These are phyloP conservation scores for Clarias laeviceps DNA, from an alignment of 2,797 vertebrate genomes.

Conservation along the genomic window DNA sequence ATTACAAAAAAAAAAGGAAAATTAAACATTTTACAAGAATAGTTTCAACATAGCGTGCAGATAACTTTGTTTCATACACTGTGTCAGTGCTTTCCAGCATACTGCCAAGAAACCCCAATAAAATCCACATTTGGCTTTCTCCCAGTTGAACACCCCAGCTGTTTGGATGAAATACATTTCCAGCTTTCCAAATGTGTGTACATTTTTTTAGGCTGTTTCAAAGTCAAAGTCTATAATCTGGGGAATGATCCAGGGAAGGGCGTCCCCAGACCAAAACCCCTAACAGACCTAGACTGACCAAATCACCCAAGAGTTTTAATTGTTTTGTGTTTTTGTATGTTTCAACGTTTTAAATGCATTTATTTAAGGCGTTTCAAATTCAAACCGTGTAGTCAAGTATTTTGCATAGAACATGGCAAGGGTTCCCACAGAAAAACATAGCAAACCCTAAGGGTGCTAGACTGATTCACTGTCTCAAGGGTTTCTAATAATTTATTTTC, in stretches of 20 bases:
- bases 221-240: neutral
- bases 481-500: neutral
- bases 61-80: slow-evolving; percentile 9
- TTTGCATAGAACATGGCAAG: slow-evolving; percentile 4
- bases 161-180: slow-evolving; percentile 1
- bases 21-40: neutral
- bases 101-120: slow-evolving; percentile 12
- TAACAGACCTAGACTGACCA: neutral
- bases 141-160: neutral
- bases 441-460: slow-evolving; percentile 7
- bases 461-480: slow-evolving; percentile 9
- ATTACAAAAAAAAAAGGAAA: slow-evolving; percentile 10
- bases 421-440: slow-evolving; percentile 20
- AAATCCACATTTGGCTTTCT: slow-evolving; percentile 14
- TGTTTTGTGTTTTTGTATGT: neutral
- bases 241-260: neutral
- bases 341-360: neutral
- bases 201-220: neutral
- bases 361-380: slow-evolving; percentile 2
- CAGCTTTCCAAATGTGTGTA: neutral
- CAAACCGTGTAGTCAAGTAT: neutral
- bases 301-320: neutral
- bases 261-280: neutral
- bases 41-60: slow-evolving; percentile 1
- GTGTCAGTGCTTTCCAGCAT: slow-evolving; percentile 4